Percentiles rank a stretch among this genome's conserved stretches.
These are phyloP conservation scores for Thryonomys swinderianus DNA, from an alignment of 2,113 vertebrate species.

Conservation along the genomic window DNA sequence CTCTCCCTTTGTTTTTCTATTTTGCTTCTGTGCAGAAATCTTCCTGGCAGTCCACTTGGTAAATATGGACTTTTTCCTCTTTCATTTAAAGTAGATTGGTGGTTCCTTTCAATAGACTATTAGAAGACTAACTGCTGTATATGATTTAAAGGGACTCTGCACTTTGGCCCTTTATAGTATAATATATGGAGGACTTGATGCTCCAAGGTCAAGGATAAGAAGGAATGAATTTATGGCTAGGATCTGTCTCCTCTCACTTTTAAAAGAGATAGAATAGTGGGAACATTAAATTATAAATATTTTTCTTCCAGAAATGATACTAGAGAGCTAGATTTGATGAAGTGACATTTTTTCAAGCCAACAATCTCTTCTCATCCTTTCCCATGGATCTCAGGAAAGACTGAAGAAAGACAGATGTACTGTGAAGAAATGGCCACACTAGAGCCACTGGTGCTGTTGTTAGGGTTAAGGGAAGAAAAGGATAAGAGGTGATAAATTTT, in stretches of 20 bases:
- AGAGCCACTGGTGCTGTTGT: background rate
- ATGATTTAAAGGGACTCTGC: slow-evolving; percentile 79
- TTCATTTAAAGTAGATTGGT: slow-evolving; percentile 75
- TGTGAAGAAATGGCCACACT: slow-evolving; percentile 18
- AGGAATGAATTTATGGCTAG: slow-evolving; percentile 78
- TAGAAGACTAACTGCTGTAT: slow-evolving; percentile 71
- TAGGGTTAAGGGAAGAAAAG: background rate
- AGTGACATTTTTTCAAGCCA: slow-evolving; percentile 54
- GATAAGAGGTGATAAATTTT: background rate
- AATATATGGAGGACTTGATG: slow-evolving; percentile 76
- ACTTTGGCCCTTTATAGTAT: slow-evolving; percentile 73
- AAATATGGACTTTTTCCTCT: slow-evolving; percentile 33
- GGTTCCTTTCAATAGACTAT: slow-evolving; percentile 77
- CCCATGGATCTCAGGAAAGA: background rate
- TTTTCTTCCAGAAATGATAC: slow-evolving; percentile 61
- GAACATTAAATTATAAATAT: slow-evolving; percentile 64
- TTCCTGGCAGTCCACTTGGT: background rate
- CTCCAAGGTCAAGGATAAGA: slow-evolving; percentile 70
- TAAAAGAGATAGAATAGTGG: slow-evolving; percentile 58
- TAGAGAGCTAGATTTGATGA: slow-evolving; percentile 53
- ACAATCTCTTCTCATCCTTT: slow-evolving; percentile 24
- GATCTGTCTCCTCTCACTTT: slow-evolving; percentile 71
- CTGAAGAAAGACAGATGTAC: background rate
- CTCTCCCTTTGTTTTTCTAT: background rate
- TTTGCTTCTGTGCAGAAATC: background rate